Evolutionary conservation across 1,140 invertebrate species (phyloP), one percentile per base, ranked within the genome.

Genomic region (Trachymyrmex septentrionalis): DNA sequence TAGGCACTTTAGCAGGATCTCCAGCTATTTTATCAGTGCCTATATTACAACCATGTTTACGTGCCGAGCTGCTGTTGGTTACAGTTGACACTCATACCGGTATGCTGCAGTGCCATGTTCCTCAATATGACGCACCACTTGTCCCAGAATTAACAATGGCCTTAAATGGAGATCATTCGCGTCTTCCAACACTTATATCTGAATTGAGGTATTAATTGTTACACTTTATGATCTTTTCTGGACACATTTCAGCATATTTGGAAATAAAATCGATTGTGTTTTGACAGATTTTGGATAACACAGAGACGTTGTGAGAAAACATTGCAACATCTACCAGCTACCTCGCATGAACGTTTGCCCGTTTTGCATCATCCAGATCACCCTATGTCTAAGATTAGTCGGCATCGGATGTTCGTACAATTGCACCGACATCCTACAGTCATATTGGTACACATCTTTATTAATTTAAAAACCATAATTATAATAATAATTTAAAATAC

Each of bases 81-180:
- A 98, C 98, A 59, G 98, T 99, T 50, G 98, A 99, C 93, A 98
- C 98, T 61, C 98, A 99, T 93, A 98, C 98, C n/a, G 99, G 99
- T 6, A 97, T 98, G 94, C 96, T 99, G 85, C 97, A 97, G 57
- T 98, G 98, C 90, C 98, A 99, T 93, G 97, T 99, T 57, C 98
- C 98, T 19, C 98, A 98, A 93, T 98, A 98, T 95, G 97, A 97
- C 92, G 97, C 97, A 59, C 97, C 98, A 19, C 96, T 98, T 38
- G 97, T 98, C 77, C 96, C 96, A 19, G 98, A 99, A 84, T 96
- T 99, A 85, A 98, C 98, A 88, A 94, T 96, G 61, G 97, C 97
- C 63, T 95, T 99, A 0, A 99, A 98, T 93, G 96, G 96, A 3
- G 98, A 98, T 94, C 96, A 96, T 69, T 95, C 96, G 12, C 96